A percentile compares a stretch with the other conserved stretches of the same genome.
Conservation (phyloP, 2,113 vertebrate genomes). For the Amblyornis subalaris region DNA sequence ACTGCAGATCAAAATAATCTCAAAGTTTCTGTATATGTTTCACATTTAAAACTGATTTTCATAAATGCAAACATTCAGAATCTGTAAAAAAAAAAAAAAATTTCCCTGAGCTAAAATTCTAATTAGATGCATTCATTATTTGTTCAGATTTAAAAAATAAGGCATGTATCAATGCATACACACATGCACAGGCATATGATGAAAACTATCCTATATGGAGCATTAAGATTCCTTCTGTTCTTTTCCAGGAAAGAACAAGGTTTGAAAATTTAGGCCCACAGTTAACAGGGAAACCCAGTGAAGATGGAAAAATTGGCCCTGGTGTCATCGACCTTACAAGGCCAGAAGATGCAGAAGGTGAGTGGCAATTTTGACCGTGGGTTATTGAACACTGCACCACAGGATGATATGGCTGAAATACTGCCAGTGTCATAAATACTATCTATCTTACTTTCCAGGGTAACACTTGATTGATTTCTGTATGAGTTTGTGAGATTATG, state of each 20-base stretch:
- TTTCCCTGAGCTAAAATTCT: constrained; percentile 19
- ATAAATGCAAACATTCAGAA: constrained; percentile 35
- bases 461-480: not conserved
- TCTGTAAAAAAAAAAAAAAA: constrained; percentile 9
- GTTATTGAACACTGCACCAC: not conserved
- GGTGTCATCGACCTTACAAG: constrained; percentile 97
- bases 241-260: constrained; percentile 88
- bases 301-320: constrained; percentile 93
- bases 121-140: constrained; percentile 22
- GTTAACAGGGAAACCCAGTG: constrained; percentile 86
- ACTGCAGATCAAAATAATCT: constrained; percentile 48
- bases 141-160: constrained; percentile 10
- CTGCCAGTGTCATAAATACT: not conserved
- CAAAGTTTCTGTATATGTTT: constrained; percentile 53
- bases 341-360: constrained; percentile 97
- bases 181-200: not conserved
- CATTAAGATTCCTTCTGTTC: constrained; percentile 40
- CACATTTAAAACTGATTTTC: constrained; percentile 58
- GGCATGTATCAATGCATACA: not conserved
- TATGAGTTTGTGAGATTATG: not conserved
- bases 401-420: not conserved
- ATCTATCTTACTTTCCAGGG: not conserved
- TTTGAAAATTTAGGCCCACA: constrained; percentile 92
- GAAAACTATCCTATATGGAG: not conserved
- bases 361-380: constrained; percentile 51